Conservation (phyloP, 2,888 invertebrate species). For the Siphlonurus alternatus region DNA sequence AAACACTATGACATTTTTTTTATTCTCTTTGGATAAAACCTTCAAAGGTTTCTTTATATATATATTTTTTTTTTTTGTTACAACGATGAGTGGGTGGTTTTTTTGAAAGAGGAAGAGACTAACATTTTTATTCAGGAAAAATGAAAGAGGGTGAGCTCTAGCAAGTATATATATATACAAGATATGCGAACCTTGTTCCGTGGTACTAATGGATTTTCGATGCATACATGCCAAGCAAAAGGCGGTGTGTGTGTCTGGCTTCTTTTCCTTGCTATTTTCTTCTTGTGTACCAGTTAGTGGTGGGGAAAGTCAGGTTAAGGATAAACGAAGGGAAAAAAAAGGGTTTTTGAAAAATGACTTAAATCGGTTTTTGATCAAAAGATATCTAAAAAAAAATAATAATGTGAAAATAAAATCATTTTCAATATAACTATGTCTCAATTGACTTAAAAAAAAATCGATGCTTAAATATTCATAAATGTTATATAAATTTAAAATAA, state of each 20-base stretch:
- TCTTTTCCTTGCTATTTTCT: background rate
- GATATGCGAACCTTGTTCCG: background rate
- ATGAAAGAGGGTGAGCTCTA: too few species aligned
- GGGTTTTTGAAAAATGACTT: background rate
- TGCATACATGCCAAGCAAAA: background rate
- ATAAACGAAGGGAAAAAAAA: background rate
- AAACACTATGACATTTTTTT: background rate
- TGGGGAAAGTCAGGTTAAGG: background rate
- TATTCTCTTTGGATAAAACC: background rate
- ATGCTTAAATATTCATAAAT: background rate
- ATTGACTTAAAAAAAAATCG: background rate
- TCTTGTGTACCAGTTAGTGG: too few species aligned
- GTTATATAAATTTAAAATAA: background rate
- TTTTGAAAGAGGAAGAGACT: too few species aligned
- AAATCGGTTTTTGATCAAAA: background rate
- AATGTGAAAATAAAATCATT: background rate
- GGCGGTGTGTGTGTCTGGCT: background rate
- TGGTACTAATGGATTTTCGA: background rate
- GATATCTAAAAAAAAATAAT: background rate
- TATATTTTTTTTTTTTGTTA: too few species aligned
- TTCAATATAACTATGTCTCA: background rate
- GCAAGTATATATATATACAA: background rate
- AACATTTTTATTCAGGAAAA: too few species aligned
- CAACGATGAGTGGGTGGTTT: too few species aligned
- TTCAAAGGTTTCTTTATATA: too few species aligned